Evolutionary conservation across 2,797 vertebrate genomes (phyloP).

Genomic region (Falco naumanni): DNA sequence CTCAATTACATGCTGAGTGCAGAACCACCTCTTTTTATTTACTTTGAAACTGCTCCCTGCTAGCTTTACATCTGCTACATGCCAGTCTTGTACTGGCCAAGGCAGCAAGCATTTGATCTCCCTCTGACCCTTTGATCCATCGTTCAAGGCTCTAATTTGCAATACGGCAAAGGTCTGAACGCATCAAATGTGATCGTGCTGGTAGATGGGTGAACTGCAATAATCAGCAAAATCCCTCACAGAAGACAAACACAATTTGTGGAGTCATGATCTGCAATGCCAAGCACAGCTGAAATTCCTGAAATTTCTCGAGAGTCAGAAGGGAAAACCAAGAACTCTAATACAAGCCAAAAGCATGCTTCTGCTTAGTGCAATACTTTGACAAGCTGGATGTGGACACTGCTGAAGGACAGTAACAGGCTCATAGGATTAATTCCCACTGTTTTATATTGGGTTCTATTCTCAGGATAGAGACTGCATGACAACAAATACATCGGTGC

Average conservation of each 20-base stretch:
- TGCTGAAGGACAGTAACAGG: neutral
- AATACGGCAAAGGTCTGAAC: neutral
- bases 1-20: neutral
- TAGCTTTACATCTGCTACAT: neutral
- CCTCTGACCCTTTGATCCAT: neutral
- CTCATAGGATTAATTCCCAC: neutral
- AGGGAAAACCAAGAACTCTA: neutral
- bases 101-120: neutral
- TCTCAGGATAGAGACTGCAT: neutral
- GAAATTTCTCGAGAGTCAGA: neutral
- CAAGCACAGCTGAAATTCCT: neutral
- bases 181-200: neutral
- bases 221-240: neutral
- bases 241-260: neutral
- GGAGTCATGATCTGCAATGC: neutral
- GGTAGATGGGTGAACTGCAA: neutral
- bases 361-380: neutral
- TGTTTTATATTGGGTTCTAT: neutral
- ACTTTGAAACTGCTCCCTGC: conserved; percentile 15
- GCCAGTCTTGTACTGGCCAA: neutral
- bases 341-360: neutral
- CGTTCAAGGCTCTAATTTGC: neutral
- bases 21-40: neutral
- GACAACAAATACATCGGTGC: neutral
- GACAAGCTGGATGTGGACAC: neutral